A percentile compares a stretch with the other conserved stretches of the same genome.
phyloP scores from a whole-genome alignment of 2,113 vertebrate genomes.

The Pterophyllum scalare region DNA sequence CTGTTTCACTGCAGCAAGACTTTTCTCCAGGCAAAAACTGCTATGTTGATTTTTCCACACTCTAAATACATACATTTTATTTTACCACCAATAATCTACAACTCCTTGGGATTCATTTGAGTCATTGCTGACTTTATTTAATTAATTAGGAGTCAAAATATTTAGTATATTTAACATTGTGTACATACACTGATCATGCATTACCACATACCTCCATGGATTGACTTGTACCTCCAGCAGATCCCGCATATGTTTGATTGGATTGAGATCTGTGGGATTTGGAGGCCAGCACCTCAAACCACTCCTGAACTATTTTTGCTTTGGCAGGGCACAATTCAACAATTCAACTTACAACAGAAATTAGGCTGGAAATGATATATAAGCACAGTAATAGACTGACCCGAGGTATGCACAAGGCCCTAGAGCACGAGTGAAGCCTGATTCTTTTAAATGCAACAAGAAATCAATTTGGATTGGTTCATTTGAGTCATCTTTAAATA shows the following conservation, averaged over 20 bases:
- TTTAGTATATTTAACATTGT: background rate
- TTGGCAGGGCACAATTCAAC: too few species aligned
- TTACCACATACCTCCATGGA: too few species aligned
- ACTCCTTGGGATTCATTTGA: background rate
- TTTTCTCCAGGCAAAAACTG: background rate
- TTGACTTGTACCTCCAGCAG: too few species aligned
- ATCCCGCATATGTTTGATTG: too few species aligned
- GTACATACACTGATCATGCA: background rate
- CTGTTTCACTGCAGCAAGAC: background rate
- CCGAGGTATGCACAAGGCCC: background rate
- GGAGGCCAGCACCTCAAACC: too few species aligned
- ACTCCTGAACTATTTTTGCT: too few species aligned
- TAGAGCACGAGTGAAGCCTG: background rate
- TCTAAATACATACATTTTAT: too few species aligned
- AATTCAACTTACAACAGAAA: background rate
- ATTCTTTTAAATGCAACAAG: conserved; percentile 22
- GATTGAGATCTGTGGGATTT: too few species aligned
- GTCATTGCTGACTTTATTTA: background rate
- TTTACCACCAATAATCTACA: background rate
- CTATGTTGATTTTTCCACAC: background rate
- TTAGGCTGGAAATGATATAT: background rate
- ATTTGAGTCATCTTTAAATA: conserved; percentile 29
- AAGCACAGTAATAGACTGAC: background rate
- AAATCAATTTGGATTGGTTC: background rate
- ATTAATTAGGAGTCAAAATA: background rate